These are phyloP conservation scores for Stenurella melanura DNA, from an alignment of 2,888 invertebrate genomes.

Conservation along the genomic window DNA sequence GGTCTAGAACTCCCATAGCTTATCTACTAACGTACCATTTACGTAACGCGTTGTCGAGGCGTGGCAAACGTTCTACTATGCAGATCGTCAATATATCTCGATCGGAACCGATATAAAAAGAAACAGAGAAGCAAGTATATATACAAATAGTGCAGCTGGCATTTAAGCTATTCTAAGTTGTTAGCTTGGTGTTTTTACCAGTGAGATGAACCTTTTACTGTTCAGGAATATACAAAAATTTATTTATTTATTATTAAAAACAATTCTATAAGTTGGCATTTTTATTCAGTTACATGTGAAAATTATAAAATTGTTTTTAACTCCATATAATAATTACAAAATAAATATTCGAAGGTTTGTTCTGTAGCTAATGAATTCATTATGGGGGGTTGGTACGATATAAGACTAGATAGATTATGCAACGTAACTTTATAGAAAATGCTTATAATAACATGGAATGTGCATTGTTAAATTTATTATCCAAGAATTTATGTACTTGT, in stretches of 20 bases:
- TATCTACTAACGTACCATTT: not conserved
- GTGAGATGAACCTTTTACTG: slow-evolving; percentile 67
- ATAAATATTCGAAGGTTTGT: slow-evolving; percentile 54
- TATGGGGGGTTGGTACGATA: not conserved
- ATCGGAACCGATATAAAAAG: slow-evolving; percentile 39
- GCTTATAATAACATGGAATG: slow-evolving; percentile 26
- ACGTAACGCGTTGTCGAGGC: not conserved
- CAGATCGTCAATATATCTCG: slow-evolving; percentile 33
- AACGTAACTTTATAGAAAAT: slow-evolving; percentile 27
- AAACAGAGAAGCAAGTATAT: slow-evolving; percentile 57
- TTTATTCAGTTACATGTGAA: slow-evolving; percentile 23
- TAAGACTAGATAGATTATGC: slow-evolving; percentile 24
- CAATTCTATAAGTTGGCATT: slow-evolving; percentile 43
- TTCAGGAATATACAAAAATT: slow-evolving; percentile 66
- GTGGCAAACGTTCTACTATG: not conserved
- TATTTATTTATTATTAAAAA: slow-evolving; percentile 38
- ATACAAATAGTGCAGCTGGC: slow-evolving; percentile 66
- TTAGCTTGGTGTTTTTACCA: slow-evolving; percentile 72
- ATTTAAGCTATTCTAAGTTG: slow-evolving; percentile 68
- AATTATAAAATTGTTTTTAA: slow-evolving; percentile 39
- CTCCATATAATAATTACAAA: slow-evolving; percentile 40
- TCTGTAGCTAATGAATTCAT: slow-evolving; percentile 47
- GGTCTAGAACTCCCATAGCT: too few species aligned
- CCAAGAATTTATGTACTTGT: not conserved
- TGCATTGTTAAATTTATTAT: not conserved